Evolutionary conservation across 2,888 invertebrate genomes (phyloP), one percentile per base, ranked within the genome.

Genomic region (Pristionchus mayeri): DNA sequence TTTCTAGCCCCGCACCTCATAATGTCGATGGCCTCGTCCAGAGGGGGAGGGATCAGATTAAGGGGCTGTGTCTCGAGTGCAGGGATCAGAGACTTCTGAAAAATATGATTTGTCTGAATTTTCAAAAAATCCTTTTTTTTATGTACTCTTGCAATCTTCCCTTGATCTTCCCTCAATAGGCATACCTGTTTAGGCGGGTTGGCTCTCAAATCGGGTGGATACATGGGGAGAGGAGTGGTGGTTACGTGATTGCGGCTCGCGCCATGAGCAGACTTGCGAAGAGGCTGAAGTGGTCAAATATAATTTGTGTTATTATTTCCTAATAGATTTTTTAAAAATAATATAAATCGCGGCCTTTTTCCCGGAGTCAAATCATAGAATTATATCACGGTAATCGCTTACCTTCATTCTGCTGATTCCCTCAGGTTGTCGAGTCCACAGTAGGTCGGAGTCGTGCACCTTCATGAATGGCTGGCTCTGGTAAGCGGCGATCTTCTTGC

Each of bases 141-240:
- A 54, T 54, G 21, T 54, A 54, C 21, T 54, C n/a, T 54, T n/a
- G n/a, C 54, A 54, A 21, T 54, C 21, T 54, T 54, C 21, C 44
- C 44, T 9, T 13, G 44, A 44, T 44, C 44, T 44, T 44, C 13
- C 7, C 44, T 44, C 6, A 44, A 13, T 13, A 24, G 21, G 3
- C n/a, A 13, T 71, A 71, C 71, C 71, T 71, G 71, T 40, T n/a
- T 44, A 13, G 48, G 76, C 18, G 76, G 76, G 21, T 37, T 30
- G 9, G 50, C 76, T 27, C 30, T 13, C 30, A 78, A 21, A 40
- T 78, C 76, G 18, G 76, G 76, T 21, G 76, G 76, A 50, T 16
- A 52, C 2, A 24, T 30, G 30, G 76, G 50, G n/a, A 78, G 50
- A 7, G 76, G 76, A 4, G 76, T 78, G 2, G 71, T 37, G 7